phyloP scores from a whole-genome alignment of 1,140 invertebrate genomes.

The Holcopasites calliopsidis region DNA sequence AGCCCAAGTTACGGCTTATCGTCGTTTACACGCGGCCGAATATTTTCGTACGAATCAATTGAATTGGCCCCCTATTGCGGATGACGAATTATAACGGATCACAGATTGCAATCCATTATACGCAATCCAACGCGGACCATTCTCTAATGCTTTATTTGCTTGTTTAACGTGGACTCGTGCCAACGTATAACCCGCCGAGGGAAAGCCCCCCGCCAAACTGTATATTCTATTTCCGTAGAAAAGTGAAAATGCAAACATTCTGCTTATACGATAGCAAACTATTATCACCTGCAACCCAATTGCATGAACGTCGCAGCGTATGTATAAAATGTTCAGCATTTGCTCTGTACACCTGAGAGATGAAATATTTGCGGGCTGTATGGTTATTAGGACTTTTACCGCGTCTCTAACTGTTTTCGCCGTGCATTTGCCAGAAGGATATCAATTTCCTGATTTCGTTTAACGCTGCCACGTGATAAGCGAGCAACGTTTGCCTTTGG shows the following conservation, averaged over 20 bases:
- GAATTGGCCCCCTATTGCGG: not conserved
- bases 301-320: not conserved
- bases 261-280: not conserved
- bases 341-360: not conserved
- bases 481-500: not conserved
- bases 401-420: not conserved
- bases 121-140: conserved; percentile 9
- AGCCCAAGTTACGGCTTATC: not conserved
- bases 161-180: conserved; percentile 35
- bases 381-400: not conserved
- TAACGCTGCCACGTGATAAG: conserved; percentile 20
- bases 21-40: not conserved
- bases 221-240: conserved; percentile 39
- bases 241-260: conserved; percentile 46
- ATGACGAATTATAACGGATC: conserved; percentile 34
- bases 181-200: conserved; percentile 25
- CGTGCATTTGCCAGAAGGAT: conserved; percentile 26
- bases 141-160: conserved; percentile 47
- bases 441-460: conserved; percentile 34
- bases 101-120: conserved; percentile 47
- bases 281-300: not conserved
- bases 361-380: not conserved
- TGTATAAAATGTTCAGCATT: no score
- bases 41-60: conserved; percentile 21
- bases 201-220: conserved; percentile 40